Conservation (phyloP, 2,113 vertebrate species). For the Mormoops blainvillei region DNA sequence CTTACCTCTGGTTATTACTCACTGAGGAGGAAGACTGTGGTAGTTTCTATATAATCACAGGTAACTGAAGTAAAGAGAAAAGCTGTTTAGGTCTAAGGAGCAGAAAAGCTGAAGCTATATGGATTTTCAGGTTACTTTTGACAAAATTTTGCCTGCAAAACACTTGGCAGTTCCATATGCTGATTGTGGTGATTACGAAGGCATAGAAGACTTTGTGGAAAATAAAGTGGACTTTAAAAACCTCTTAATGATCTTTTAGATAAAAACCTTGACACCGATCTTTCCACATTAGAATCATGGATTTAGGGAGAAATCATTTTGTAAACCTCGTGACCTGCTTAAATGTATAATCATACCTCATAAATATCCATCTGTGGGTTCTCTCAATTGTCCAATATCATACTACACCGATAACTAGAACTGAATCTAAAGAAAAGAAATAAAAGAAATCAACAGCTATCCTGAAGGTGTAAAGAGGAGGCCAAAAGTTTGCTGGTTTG, state of each 20-base stretch:
- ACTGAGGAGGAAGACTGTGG: neutral
- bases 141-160: neutral
- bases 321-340: neutral
- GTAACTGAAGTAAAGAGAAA: neutral
- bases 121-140: neutral
- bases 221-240: constrained; percentile 10
- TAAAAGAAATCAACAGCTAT: neutral
- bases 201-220: neutral
- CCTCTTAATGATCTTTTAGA: neutral
- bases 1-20: neutral
- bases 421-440: neutral
- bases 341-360: neutral
- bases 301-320: neutral
- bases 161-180: neutral
- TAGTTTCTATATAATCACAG: neutral
- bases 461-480: neutral
- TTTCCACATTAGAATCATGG: neutral
- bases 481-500: neutral
- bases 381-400: neutral
- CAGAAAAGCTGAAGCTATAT: neutral
- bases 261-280: constrained; percentile 14
- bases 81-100: neutral
- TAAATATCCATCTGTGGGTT: neutral
- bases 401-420: neutral
- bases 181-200: neutral